A percentile compares a stretch with the other conserved stretches of the same genome.
Conservation (phyloP, 1,140 invertebrate genomes). For the Drosophila auraria region DNA sequence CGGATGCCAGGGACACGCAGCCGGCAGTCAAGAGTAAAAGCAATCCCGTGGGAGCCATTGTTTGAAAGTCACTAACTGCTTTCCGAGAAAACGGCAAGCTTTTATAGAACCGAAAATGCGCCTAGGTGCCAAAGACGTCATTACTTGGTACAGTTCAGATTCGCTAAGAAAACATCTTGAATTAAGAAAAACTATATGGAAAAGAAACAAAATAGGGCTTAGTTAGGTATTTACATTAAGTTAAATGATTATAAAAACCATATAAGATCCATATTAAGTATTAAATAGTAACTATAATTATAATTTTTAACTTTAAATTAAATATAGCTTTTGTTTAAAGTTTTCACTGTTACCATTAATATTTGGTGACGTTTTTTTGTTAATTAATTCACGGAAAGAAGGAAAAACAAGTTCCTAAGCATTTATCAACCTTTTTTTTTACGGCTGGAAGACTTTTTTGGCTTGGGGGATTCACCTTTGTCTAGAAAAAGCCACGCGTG, state of each 20-base stretch:
- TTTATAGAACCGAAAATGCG: constrained; percentile 34
- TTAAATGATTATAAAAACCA: background rate
- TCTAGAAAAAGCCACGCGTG: constrained; percentile 16
- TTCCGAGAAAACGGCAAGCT: constrained; percentile 21
- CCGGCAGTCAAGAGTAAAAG: constrained; percentile 15
- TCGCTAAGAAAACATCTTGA: background rate
- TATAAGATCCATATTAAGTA: background rate
- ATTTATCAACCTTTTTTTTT: constrained; percentile 30
- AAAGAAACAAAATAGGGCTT: background rate
- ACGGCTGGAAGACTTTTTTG: background rate
- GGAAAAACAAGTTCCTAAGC: constrained; percentile 28
- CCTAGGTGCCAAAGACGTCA: constrained; percentile 10
- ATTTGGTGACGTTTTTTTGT: constrained; percentile 29
- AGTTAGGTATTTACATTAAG: background rate
- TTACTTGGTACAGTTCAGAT: constrained; percentile 3
- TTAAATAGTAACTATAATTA: too few relatives aligned
- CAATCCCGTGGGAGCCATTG: constrained; percentile 42
- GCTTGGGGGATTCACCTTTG: constrained; percentile 27
- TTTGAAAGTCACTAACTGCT: constrained; percentile 28
- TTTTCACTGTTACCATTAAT: background rate
- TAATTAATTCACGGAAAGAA: constrained; percentile 21
- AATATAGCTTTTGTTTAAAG: background rate
- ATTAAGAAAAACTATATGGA: background rate
- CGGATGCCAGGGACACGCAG: constrained; percentile 25
- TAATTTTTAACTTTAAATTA: background rate